Evolutionary conservation across 92 coral and sea anemone species (phyloP), one percentile per base, ranked within the genome.

Genomic region (Palythoa grandiflora): DNA sequence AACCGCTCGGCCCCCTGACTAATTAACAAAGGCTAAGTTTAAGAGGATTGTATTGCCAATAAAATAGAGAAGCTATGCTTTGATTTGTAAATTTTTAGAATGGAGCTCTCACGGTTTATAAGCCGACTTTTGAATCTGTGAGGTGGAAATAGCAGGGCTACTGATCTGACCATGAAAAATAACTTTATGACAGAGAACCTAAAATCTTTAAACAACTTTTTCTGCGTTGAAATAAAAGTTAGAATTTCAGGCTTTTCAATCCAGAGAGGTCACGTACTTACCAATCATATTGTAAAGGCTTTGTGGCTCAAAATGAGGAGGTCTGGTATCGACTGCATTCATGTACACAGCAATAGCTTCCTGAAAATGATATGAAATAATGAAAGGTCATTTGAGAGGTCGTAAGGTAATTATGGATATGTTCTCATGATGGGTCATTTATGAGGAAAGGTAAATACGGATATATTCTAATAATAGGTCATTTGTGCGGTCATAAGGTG

Each of bases 271-370:
- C 39, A 11, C 59, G 20, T 3, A 37, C 80, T 28, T 53, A 97
- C 99, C 99, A 68, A 97, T 85, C 91, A 95, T 63, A 87, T 97
- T 95, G 79, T 91, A 97, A 86, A 97, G 77, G 73, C 98, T 95
- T 38, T 97, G 99, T 54, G 99, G 95, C 77, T 96, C 96, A 77
- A 91, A 96, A 88, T 97, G 95, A 39, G 94, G 83, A 7, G 99
- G 98, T 52, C 93, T 77, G 73, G 99, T 95, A 61, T 87, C 88
- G 71, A 97, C 96, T 35, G 97, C 99, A 47, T 97, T 98, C 63
- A 89, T 83, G 87, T 92, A 97, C 47, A 95, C 95, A 21, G 66
- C 40, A 28, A 97, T 87, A 48, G 96, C 98, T 79, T 97, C 98
- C 92, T 95, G 52, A 40, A 87, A 54, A 16, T 1, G 36, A 59